Conservation (phyloP, 2,888 invertebrate genomes). For the Pammene aurita region DNA sequence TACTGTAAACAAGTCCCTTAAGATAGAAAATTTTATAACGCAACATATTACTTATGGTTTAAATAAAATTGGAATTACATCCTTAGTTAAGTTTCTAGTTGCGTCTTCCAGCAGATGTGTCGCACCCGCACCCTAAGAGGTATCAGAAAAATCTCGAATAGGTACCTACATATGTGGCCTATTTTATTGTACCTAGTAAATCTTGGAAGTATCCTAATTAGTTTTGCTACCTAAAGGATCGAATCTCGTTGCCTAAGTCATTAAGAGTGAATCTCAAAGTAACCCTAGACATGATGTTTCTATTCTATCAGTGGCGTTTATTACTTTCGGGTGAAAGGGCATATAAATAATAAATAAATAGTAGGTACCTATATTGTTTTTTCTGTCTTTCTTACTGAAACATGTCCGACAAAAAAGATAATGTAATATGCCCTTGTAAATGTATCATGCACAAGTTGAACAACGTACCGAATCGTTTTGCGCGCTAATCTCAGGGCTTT, state of each 20-base stretch:
- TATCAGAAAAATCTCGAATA: not conserved
- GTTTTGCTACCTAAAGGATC: not conserved
- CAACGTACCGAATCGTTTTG: slow-evolving; percentile 27
- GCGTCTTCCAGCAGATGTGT: slow-evolving; percentile 11
- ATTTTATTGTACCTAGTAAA: not conserved
- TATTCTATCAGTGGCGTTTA: too few species aligned
- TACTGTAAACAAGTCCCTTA: not conserved
- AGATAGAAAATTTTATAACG: not conserved
- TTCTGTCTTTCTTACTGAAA: too few species aligned
- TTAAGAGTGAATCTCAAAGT: not conserved
- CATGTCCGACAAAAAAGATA: too few species aligned
- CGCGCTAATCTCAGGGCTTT: slow-evolving; percentile 8
- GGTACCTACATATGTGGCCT: not conserved
- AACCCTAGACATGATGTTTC: too few species aligned
- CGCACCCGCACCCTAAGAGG: not conserved
- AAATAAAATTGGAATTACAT: not conserved
- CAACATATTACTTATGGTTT: not conserved
- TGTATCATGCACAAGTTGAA: not conserved
- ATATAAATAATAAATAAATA: too few species aligned
- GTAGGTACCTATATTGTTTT: too few species aligned
- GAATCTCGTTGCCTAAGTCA: too few species aligned
- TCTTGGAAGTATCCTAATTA: not conserved
- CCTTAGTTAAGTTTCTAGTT: not conserved
- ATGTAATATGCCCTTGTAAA: not conserved
- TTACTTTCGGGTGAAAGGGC: too few species aligned